These are phyloP conservation scores for Idaea straminata DNA, from an alignment of 2,888 invertebrate species.

Conservation along the genomic window DNA sequence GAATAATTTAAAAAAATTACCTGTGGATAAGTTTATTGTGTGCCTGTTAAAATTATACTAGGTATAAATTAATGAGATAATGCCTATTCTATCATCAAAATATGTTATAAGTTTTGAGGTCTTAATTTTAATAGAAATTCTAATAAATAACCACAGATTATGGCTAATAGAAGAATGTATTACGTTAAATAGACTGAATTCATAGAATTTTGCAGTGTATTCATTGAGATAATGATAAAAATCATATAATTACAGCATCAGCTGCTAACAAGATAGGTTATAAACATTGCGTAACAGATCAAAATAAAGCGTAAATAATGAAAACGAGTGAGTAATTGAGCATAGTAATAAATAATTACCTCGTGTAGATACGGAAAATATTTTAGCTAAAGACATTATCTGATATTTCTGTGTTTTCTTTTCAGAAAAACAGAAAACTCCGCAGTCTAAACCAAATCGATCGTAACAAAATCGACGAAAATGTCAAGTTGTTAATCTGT, in stretches of 20 bases:
- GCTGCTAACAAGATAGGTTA: slow-evolving; percentile 57
- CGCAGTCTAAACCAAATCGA: slow-evolving; percentile 18
- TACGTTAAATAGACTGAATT: not conserved
- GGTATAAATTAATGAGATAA: not conserved
- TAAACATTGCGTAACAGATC: slow-evolving; percentile 66
- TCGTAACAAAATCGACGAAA: not conserved
- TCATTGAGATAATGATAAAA: not conserved
- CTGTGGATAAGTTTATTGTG: too few relatives aligned
- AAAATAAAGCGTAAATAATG: slow-evolving; percentile 10
- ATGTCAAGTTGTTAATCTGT: slow-evolving; percentile 15
- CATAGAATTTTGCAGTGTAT: not conserved
- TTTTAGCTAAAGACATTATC: slow-evolving; percentile 74
- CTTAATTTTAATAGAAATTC: not conserved
- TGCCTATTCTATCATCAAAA: not conserved
- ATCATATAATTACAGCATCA: slow-evolving; percentile 23
- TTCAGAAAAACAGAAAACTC: slow-evolving; percentile 22
- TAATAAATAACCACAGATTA: too few relatives aligned
- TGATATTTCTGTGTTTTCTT: slow-evolving; percentile 16
- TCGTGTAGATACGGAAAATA: slow-evolving; percentile 74
- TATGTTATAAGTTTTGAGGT: not conserved
- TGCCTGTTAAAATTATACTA: too few relatives aligned
- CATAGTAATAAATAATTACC: slow-evolving; percentile 44
- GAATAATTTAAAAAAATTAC: too few relatives aligned
- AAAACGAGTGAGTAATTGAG: not conserved
- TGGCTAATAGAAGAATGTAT: not conserved